Evolutionary conservation across 1,140 invertebrate genomes (phyloP), one percentile per base, ranked within the genome.

Genomic region (Hormaphis cornu): DNA sequence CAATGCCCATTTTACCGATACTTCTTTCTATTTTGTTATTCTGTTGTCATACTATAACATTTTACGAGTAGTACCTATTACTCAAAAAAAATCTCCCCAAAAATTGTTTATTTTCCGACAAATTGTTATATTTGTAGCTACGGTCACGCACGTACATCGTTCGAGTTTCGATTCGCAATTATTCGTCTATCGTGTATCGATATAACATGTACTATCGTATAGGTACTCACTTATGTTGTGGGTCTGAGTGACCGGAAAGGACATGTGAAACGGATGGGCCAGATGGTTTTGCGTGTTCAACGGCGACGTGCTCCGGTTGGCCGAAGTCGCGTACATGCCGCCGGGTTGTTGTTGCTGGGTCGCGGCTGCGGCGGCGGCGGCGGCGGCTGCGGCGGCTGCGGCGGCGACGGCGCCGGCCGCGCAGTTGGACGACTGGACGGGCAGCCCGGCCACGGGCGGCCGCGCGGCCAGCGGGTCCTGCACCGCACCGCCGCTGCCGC

Each of bases 201-300:
- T n/a, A n/a, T n/a, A n/a, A n/a, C n/a, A n/a, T n/a, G n/a, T n/a
- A n/a, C n/a, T n/a, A n/a, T n/a, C n/a, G n/a, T n/a, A n/a, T n/a
- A 24, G 14, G 12, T 14, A 50, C 70, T 66, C 53, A 74, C 73
- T 70, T 72, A 74, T 74, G 66, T 74, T 74, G 70, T 74, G 73
- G 28, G 70, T 69, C 69, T 74, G 73, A 3, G 73, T 72, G 66
- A 74, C 69, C 35, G 72, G 70, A n/a, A 73, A 58, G 4, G 73
- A 72, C 54, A 74, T 50, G 53, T 72, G 72, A n/a, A 74, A 66
- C 40, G 61, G 61, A 50, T 66, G 61, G 30, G 61, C 44, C 61
- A 66, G 35, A 22, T 66, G 61, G 18, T 66, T 66, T 46, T 66
- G 61, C 9, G 61, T 10, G 44, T 66, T 66, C 28, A 66, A 7